Base-by-base conservation (phyloP, 2,113 vertebrate genomes). In the Mus pahari region DNA sequence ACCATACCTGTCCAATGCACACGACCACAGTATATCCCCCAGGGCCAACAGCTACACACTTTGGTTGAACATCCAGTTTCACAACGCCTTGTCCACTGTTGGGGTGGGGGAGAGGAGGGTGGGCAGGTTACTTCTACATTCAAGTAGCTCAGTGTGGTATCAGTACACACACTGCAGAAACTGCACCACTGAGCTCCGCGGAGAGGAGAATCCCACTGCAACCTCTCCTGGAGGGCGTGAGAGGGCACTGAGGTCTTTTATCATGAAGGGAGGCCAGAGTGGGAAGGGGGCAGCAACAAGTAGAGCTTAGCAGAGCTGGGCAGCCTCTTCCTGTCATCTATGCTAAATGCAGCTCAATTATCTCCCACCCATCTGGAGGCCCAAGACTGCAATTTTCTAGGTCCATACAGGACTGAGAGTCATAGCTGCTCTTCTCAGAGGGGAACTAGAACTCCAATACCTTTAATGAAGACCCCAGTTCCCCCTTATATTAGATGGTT, bases 41-140 rank as follows among this genome's bases (percentile, higher is more conserved):
- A 24, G 98, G 94, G 73, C 99, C 99, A 5, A 98, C 98, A 0
- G 99, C 98, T 53, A 99, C 97, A 87, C 98, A 98, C 98, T 99
- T 99, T 2, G 99, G 99, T 79, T 99, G 99, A 50, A 98, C 95
- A 58, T 99, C 99, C 99, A 99, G 99, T 97, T 99, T 99, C 94
- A 99, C 98, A 87, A 99, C 95, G 93, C 99, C 99, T 97, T 99
- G 98, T 42, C 99, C 99, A 95, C 99, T 99, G 96, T 28, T 93
- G 82, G 17, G 94, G 71, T 93, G 62, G 64, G 75, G 20, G 2
- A 24, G 92, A 36, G 53, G 53, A 50, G 26, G 1, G 24, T 45
- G 7, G 33, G 28, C 24, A 3, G 0, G 0, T 74, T 5, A 94
- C 16, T 17, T 19, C 20, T 3, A 20, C 0, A 0, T 28, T 39